These are phyloP conservation scores for Caloenas nicobarica DNA, from an alignment of 2,113 vertebrate genomes.

Conservation along the genomic window DNA sequence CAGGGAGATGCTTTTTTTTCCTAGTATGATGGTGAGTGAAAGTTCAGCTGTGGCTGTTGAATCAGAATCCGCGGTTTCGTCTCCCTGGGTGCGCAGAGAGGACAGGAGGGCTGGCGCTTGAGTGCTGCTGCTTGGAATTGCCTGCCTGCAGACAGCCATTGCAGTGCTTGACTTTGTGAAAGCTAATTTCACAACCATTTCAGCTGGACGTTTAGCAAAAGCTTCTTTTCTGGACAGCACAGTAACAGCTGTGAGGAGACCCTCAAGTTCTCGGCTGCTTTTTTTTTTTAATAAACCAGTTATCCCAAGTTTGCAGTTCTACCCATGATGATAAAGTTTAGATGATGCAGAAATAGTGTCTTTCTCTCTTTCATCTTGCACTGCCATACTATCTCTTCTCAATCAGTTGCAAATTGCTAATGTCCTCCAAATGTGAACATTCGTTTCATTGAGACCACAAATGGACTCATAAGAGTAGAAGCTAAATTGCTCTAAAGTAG, in stretches of 20 bases:
- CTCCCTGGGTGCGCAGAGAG: not conserved
- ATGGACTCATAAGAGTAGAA: not conserved
- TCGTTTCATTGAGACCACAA: not conserved
- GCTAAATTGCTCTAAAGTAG: not conserved
- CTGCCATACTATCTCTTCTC: rapidly evolving
- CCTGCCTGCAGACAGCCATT: not conserved
- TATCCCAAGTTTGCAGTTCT: not conserved
- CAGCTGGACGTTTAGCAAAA: not conserved
- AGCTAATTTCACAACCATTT: not conserved
- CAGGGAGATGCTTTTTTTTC: not conserved
- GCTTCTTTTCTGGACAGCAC: not conserved
- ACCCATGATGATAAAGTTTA: not conserved
- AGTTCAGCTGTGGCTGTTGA: not conserved
- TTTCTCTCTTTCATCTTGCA: not conserved
- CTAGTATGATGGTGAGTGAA: not conserved
- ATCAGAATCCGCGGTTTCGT: not conserved
- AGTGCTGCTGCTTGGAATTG: not conserved
- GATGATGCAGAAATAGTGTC: not conserved
- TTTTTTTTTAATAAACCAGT: not conserved
- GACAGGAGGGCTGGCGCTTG: not conserved
- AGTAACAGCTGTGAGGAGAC: not conserved
- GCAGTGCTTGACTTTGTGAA: not conserved
- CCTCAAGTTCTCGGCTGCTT: not conserved
- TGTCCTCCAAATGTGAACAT: not conserved
- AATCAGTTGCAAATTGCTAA: not conserved